Conservation (phyloP, 2,888 invertebrate genomes). For the Gryllus longicercus region DNA sequence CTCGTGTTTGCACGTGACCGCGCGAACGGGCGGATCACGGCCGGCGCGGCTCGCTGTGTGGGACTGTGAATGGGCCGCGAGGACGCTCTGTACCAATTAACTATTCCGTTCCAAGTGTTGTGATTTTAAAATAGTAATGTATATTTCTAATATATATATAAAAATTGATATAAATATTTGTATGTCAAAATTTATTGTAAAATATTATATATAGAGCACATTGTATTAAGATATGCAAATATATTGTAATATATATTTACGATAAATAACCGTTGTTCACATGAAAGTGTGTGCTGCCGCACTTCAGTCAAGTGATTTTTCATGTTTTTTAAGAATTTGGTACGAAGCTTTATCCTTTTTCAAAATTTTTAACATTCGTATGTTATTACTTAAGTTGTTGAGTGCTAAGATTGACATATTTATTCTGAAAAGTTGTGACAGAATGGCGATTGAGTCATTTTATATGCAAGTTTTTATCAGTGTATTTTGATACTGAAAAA, state of each 20-base stretch:
- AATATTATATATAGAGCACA: slow-evolving; percentile 24
- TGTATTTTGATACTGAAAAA: slow-evolving; percentile 17
- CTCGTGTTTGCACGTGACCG: no score
- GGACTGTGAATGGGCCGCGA: neutral
- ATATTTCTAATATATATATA: slow-evolving; percentile 29
- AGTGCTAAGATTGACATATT: neutral
- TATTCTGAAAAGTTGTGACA: slow-evolving; percentile 17
- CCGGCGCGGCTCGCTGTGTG: neutral
- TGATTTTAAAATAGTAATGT: slow-evolving; percentile 32
- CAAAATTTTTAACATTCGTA: slow-evolving; percentile 8
- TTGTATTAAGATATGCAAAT: neutral
- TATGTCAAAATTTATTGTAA: slow-evolving; percentile 20
- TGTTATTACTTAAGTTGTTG: neutral
- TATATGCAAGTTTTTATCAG: neutral
- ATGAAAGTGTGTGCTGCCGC: slow-evolving; percentile 1
- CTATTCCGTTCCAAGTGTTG: slow-evolving; percentile 34
- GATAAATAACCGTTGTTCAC: slow-evolving; percentile 5
- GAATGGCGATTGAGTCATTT: neutral
- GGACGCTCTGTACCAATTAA: slow-evolving; percentile 29
- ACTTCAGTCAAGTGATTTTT: neutral
- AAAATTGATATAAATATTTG: slow-evolving; percentile 8
- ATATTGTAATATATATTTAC: neutral
- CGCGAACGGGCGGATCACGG: neutral
- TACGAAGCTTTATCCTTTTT: slow-evolving; percentile 17
- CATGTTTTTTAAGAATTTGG: neutral